phyloP scores from a whole-genome alignment of 2,797 vertebrate species.

The Pseudopleuronectes americanus region DNA sequence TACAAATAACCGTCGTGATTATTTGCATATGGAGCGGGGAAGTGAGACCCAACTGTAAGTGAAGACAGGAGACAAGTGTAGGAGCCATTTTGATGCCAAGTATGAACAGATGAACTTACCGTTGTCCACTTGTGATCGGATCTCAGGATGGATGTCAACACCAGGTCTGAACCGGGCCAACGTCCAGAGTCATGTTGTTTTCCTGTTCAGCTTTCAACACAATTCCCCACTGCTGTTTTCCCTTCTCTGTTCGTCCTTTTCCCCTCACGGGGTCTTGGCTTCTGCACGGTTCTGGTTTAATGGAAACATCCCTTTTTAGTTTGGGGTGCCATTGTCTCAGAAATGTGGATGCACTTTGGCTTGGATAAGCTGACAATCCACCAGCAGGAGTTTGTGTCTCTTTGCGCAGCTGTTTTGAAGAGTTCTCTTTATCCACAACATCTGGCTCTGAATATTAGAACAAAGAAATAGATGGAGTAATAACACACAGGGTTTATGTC shows the following conservation, averaged over 20 bases:
- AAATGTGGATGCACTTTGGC: slow-evolving; percentile 28
- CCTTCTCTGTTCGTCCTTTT: background rate
- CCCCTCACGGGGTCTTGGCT: slow-evolving; percentile 11
- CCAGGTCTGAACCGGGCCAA: no score
- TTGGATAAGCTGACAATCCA: slow-evolving; percentile 29
- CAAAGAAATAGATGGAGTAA: slow-evolving; percentile 11
- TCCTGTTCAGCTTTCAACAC: slow-evolving; percentile 29
- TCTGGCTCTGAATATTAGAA: slow-evolving; percentile 58
- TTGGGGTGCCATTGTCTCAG: slow-evolving; percentile 6
- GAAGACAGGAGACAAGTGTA: no score
- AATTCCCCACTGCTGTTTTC: slow-evolving; percentile 28
- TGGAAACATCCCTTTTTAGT: slow-evolving; percentile 19
- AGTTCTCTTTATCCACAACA: slow-evolving; percentile 65
- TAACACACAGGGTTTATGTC: slow-evolving; percentile 16
- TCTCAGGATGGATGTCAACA: no score
- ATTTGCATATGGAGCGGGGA: no score
- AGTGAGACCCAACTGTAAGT: no score
- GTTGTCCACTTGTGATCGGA: no score
- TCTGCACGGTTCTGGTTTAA: slow-evolving; percentile 15
- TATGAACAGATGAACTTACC: no score
- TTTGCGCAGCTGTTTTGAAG: slow-evolving; percentile 66
- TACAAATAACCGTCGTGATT: no score
- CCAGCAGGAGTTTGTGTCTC: slow-evolving; percentile 22
- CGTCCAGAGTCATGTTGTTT: background rate
- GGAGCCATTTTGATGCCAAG: no score